Evolutionary conservation across 2,888 invertebrate species (phyloP), one percentile per base, ranked within the genome.

Genomic region (Spodoptera exigua): DNA sequence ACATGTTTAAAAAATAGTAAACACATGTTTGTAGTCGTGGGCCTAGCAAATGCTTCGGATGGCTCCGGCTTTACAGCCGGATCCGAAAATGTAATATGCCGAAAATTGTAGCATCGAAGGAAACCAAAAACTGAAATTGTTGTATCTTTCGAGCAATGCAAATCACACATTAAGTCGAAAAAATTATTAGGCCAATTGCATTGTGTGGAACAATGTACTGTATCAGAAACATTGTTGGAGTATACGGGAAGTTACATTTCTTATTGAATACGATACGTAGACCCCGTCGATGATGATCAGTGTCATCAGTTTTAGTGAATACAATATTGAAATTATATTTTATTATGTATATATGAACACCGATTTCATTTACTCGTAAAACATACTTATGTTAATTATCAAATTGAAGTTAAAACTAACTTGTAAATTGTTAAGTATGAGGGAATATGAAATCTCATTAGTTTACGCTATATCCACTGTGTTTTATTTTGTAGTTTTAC

Each of bases 381-480:
- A 64, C 68, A 57, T 62, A 66, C 55, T 49, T 63, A 48, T 75
- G 70, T 78, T 75, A 56, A 70, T 66, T 65, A 63, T 77, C 76
- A 61, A 70, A 71, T 76, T 74, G 59, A 75, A 65, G 63, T 72
- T 86, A 83, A 79, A 85, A 89, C 85, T 86, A 83, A 82, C 85
- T 84, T 87, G 89, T 92, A 92, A 89, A 91, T 91, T 92, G 86
- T 90, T 90, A 89, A 87, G 86, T 83, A 83, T 85, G 85, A 85
- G 81, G 84, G 80, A 81, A 82, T 82, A 89, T 89, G 85, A 84
- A 85, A 89, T 90, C 86, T 85, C 87, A 88, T 86, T 89, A 88
- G 85, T 85, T 81, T 89, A 70, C 85, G 81, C 80, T 83, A 81
- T 88, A 81, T 80, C 71, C 81, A 84, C 73, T 81, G 81, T 85